A percentile compares a stretch with the other conserved stretches of the same genome.
Conservation (phyloP, 2,113 vertebrate species). For the Zosterops japonicus region DNA sequence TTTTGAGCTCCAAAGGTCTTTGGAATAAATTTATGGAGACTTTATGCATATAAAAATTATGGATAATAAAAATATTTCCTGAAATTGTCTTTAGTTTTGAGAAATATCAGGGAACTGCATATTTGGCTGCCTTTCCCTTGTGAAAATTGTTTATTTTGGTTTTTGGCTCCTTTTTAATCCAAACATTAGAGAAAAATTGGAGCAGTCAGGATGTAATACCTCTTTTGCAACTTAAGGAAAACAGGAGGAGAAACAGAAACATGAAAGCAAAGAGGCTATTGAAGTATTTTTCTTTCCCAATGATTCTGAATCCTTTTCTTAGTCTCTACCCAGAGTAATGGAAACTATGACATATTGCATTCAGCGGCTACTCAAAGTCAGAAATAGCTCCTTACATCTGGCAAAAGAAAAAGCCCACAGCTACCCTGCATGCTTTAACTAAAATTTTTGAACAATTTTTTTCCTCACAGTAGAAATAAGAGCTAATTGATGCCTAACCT, state of each 20-base stretch:
- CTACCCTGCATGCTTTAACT: neutral
- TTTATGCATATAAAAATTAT: neutral
- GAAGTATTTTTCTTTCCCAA: neutral
- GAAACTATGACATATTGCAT: slow-evolving; percentile 3
- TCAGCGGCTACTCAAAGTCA: neutral
- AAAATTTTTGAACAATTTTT: neutral
- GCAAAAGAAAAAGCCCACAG: neutral
- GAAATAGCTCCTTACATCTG: neutral
- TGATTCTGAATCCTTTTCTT: neutral
- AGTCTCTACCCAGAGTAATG: neutral
- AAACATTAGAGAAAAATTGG: neutral
- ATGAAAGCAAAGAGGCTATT: neutral
- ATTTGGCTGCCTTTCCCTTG: neutral
- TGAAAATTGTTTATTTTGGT: neutral
- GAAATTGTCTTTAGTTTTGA: neutral
- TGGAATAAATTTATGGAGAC: neutral
- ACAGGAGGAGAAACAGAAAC: neutral
- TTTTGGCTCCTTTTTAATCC: neutral
- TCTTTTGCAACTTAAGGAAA: neutral
- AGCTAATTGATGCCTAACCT: neutral
- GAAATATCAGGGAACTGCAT: neutral
- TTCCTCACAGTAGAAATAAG: neutral
- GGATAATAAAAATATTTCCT: neutral
- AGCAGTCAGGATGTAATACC: neutral
- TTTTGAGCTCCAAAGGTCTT: neutral